These are phyloP conservation scores for Monomorium pharaonis DNA, from an alignment of 1,140 invertebrate species.

Conservation along the genomic window DNA sequence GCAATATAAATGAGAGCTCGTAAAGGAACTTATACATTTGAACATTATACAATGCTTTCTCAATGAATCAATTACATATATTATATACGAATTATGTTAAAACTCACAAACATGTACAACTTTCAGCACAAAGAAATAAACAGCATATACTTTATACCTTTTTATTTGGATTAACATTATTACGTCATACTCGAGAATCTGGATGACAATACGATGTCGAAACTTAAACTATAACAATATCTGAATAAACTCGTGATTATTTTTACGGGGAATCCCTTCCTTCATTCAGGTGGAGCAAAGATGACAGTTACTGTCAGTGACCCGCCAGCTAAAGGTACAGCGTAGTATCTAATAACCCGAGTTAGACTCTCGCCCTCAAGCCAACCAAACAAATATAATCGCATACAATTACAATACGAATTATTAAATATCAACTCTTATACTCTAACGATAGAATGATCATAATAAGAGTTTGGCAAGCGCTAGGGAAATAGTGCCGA, in stretches of 20 bases:
- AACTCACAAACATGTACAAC: slow-evolving; percentile 52
- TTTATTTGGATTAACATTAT: slow-evolving; percentile 40
- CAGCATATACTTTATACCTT: slow-evolving; percentile 32
- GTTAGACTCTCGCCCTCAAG: slow-evolving; percentile 86
- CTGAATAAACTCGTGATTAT: slow-evolving; percentile 50
- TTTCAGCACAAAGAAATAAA: slow-evolving; percentile 50
- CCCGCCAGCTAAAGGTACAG: slow-evolving; percentile 85
- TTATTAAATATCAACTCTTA: slow-evolving; percentile 86
- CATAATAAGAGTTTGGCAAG: slow-evolving; percentile 71
- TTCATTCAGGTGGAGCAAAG: slow-evolving; percentile 35
- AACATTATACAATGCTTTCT: slow-evolving; percentile 40
- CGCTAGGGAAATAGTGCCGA: slow-evolving; percentile 57
- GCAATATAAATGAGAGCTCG: slow-evolving; percentile 51
- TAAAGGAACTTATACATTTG: slow-evolving; percentile 37
- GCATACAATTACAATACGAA: slow-evolving; percentile 85
- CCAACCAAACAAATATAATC: slow-evolving; percentile 85
- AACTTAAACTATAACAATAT: slow-evolving; percentile 56
- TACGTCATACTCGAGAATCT: slow-evolving; percentile 45
- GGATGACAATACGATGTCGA: slow-evolving; percentile 40
- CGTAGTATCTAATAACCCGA: slow-evolving; percentile 86
- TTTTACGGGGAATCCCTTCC: slow-evolving; percentile 24
- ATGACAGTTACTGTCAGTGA: slow-evolving; percentile 61
- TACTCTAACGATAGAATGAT: slow-evolving; percentile 83
- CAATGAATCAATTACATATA: slow-evolving; percentile 46
- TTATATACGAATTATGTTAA: slow-evolving; percentile 29